These are phyloP conservation scores for Dreissena rostriformis DNA, from an alignment of 1,140 invertebrate genomes.

Conservation along the genomic window DNA sequence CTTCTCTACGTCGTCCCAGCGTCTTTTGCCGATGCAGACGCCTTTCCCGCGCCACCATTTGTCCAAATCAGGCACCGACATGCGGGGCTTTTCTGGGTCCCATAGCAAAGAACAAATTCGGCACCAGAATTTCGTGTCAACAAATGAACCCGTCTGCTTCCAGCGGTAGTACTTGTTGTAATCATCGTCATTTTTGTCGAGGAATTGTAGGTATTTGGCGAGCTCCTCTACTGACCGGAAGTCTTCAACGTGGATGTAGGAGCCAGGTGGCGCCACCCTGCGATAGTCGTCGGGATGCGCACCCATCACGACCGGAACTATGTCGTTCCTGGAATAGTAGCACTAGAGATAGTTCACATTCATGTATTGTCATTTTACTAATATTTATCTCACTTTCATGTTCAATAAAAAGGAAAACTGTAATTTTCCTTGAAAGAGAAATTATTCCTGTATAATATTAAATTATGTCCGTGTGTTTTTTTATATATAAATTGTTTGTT, in stretches of 20 bases:
- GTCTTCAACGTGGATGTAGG: slow-evolving; percentile 97
- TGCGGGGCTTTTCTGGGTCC: too few species aligned
- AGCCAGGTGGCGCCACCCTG: slow-evolving; percentile 84
- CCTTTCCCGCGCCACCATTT: slow-evolving; percentile 66
- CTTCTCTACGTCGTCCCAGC: too few species aligned
- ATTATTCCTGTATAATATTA: not conserved
- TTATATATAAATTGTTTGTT: too few species aligned
- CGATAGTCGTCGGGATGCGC: too few species aligned
- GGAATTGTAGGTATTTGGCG: slow-evolving; percentile 90
- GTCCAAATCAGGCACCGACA: too few species aligned
- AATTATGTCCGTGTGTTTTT: too few species aligned
- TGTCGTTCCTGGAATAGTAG: slow-evolving; percentile 68
- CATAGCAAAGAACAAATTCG: too few species aligned
- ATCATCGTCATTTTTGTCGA: slow-evolving; percentile 70
- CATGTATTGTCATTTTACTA: too few species aligned
- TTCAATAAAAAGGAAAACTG: not conserved
- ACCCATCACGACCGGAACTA: slow-evolving; percentile 82
- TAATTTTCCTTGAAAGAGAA: not conserved
- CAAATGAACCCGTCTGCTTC: slow-evolving; percentile 72
- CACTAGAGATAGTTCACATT: not conserved
- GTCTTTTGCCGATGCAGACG: slow-evolving; percentile 55
- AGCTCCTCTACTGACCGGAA: slow-evolving; percentile 93
- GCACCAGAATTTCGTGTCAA: too few species aligned
- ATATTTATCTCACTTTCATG: too few species aligned
- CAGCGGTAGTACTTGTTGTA: slow-evolving; percentile 80